Evolutionary conservation across 2,113 vertebrate species (phyloP).

Genomic region (Carassius auratus): DNA sequence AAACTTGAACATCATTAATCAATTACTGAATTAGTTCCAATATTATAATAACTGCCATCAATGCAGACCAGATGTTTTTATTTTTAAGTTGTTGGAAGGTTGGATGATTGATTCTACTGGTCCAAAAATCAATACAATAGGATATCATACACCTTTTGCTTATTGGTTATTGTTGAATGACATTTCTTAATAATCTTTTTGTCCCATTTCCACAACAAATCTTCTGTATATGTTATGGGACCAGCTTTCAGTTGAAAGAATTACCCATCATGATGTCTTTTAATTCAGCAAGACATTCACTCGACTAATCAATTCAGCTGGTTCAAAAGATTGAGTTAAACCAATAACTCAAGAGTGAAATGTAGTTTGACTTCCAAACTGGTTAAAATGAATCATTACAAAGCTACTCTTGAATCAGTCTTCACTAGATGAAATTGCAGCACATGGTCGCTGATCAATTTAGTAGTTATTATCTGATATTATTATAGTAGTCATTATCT

Average conservation of each 20-base stretch:
- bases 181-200: background rate
- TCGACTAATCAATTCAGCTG: background rate
- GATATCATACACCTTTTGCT: background rate
- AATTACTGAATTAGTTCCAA: background rate
- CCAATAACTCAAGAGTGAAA: background rate
- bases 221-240: background rate
- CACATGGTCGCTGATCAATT: background rate
- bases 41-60: background rate
- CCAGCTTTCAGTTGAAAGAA: background rate
- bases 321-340: background rate
- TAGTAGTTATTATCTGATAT: background rate
- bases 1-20: constrained; percentile 1
- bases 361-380: background rate
- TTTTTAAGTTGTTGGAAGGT: background rate
- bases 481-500: background rate
- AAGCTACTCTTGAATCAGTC: constrained; percentile 7
- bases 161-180: background rate
- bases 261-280: constrained; percentile 1
- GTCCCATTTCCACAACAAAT: background rate
- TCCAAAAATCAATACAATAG: background rate
- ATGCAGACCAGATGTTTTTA: background rate
- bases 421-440: background rate
- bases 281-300: background rate
- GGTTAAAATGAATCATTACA: background rate
- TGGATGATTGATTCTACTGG: background rate